A percentile compares a stretch with the other conserved stretches of the same genome.
Conservation (phyloP, 2,888 invertebrate species). For the Melieria omissa region DNA sequence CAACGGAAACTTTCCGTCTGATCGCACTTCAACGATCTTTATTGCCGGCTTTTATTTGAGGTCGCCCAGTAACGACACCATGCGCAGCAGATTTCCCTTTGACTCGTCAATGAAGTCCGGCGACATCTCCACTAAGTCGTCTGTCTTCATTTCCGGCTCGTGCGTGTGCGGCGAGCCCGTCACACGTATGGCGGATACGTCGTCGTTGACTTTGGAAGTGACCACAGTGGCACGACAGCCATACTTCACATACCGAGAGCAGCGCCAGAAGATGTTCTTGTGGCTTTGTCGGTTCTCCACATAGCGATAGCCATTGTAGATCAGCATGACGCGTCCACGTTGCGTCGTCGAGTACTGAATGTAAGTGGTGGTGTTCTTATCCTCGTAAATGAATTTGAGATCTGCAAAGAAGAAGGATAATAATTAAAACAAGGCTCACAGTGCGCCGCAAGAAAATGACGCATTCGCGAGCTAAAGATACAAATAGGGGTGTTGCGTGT, state of each 20-base stretch:
- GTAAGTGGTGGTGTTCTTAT: conserved; percentile 56
- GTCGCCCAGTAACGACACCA: conserved; percentile 50
- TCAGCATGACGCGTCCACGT: conserved; percentile 65
- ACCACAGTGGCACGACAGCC: conserved; percentile 65
- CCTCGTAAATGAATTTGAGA: conserved; percentile 58
- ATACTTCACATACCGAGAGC: conserved; percentile 66
- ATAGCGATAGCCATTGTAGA: conserved; percentile 66
- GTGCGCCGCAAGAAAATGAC: too few relatives aligned
- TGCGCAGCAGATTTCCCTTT: conserved; percentile 51
- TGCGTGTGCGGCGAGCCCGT: conserved; percentile 65
- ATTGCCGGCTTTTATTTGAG: conserved; percentile 37
- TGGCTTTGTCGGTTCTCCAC: conserved; percentile 66
- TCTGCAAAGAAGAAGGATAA: conserved; percentile 39
- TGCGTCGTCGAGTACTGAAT: conserved; percentile 66
- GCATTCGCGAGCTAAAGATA: background rate
- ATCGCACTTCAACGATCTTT: background rate
- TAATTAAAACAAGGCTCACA: too few relatives aligned
- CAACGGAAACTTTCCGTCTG: background rate
- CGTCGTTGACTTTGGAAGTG: conserved; percentile 62
- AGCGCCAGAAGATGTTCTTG: conserved; percentile 67
- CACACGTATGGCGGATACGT: conserved; percentile 58
- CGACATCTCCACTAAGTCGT: conserved; percentile 56
- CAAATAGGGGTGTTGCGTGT: conserved; percentile 1
- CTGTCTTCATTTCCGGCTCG: conserved; percentile 60
- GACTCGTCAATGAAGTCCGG: conserved; percentile 58